Base-by-base conservation (phyloP, 2,888 invertebrate genomes). In the Nomada fucata region DNA sequence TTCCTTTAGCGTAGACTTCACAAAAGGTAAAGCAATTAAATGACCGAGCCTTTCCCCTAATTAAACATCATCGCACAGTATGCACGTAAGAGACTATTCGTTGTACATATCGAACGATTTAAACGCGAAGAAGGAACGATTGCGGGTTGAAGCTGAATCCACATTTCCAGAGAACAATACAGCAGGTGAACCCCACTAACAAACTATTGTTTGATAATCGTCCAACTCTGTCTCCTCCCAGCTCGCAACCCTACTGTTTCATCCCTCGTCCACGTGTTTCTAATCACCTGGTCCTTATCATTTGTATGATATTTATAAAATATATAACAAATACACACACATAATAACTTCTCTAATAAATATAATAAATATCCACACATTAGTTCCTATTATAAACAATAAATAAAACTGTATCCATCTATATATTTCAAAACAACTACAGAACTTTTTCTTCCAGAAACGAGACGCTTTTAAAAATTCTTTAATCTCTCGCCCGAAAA, bases 121-220 rank as follows among this genome's bases (percentile, higher is more conserved):
- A 82, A 79, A 80, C 73, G 76, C 60, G 64, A 80, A 77, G 79
- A 86, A 82, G 84, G 85, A 86, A 85, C 84, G 79, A 82, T 79
- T 69, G 77, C 63, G 71, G 74, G 42, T 78, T 88, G 86, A 88
- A 93, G 93, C 93, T 92, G 93, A 93, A 91, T 93, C 90, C 91
- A 92, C 93, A 89, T 89, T 92, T 92, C 89, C 78, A 71, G 86
- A 90, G 92, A 92, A 93, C 93, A 93, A 93, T 93, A 92, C 93
- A 92, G 89, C 90, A 91, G 91, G 92, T 92, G 92, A 93, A 93
- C 91, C 90, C 90, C 90, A 92, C 93, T 93, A 93, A 93, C 93
- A 93, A 93, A 93, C 93, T 93, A 93, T 93, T 93, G 93, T 93
- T 90, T 92, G 92, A 91, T 93, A 93, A 93, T 93, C 89, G 93